phyloP scores from a whole-genome alignment of 1,140 invertebrate genomes.

The Formica selysi region DNA sequence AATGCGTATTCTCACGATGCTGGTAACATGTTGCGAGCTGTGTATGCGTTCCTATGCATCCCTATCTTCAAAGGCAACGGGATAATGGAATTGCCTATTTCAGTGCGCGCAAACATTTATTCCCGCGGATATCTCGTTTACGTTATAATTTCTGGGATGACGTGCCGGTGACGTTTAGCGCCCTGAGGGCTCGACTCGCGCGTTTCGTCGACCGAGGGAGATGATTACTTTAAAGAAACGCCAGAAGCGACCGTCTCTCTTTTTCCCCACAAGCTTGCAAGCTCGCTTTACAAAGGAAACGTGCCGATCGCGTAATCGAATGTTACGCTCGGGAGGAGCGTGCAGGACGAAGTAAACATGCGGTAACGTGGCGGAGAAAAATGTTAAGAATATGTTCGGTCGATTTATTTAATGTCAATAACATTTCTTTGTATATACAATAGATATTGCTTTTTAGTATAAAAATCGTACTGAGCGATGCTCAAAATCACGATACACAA shows the following conservation, averaged over 20 bases:
- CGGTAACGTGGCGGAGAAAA: neutral
- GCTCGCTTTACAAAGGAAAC: conserved; percentile 36
- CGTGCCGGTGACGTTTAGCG: conserved; percentile 25
- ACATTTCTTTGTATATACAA: neutral
- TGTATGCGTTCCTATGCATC: neutral
- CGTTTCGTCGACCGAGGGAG: conserved; percentile 6
- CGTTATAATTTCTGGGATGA: conserved; percentile 75
- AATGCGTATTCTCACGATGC: neutral
- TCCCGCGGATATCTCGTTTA: conserved; percentile 69
- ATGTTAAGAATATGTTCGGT: conserved; percentile 36
- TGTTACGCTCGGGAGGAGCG: conserved; percentile 23
- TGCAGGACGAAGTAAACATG: conserved; percentile 4
- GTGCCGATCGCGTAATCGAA: conserved; percentile 49
- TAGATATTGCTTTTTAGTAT: neutral
- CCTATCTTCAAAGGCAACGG: conserved; percentile 68
- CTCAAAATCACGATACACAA: neutral
- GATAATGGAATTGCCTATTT: conserved; percentile 82
- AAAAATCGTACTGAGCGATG: neutral
- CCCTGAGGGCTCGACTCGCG: conserved; percentile 28
- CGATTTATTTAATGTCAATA: conserved; percentile 55
- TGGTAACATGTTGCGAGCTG: conserved; percentile 54
- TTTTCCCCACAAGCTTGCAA: neutral
- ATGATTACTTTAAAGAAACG: conserved; percentile 57
- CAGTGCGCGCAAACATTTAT: conserved; percentile 76
- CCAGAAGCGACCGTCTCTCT: conserved; percentile 2